Base-by-base conservation (phyloP, 2,888 invertebrate genomes). In the Protodeltote pygarga region DNA sequence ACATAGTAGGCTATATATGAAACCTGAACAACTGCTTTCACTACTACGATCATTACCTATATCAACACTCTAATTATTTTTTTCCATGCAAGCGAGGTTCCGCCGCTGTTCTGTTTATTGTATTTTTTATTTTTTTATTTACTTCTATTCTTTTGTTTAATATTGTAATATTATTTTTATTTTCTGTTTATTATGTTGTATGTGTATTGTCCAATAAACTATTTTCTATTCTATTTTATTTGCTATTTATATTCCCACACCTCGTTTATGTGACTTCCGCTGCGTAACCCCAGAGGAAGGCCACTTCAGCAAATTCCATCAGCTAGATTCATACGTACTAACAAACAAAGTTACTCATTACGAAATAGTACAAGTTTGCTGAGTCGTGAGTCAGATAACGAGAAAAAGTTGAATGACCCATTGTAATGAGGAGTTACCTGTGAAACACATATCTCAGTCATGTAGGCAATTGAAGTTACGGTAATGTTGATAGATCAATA, bases 301-400 rank as follows among this genome's bases (percentile, higher is more conserved):
- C 38, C 24, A 49, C n/a, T 39, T 68, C 59, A 65, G 64, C 68
- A 68, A 52, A 68, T 70, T 68, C 49, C 17, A 50, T 50, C 45
- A 39, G 42, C 41, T 47, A 54, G 55, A 62, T 62, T 59, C 59
- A 40, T 37, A 27, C 48, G 42, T 4, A 45, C 9, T 21, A 14
- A 28, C 31, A 42, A 47, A 48, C 38, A 55, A 48, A 10, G 27
- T 42, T 55, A 35, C 13, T 57, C 23, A 47, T 52, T 62, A 58
- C 31, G 37, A 53, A 65, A 65, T 46, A 51, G 50, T 23, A 59
- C 40, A 29, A 45, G 9, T 49, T 63, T 31, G 25, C 17, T 21
- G 9, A 42, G 13, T 45, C 1, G 37, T 49, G 54, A 49, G 15
- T 59, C 46, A 54, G 51, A 35, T 53, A 44, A 27, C 33, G 28